phyloP scores from a whole-genome alignment of 2,113 vertebrate genomes.

The Ageneiosus marmoratus region DNA sequence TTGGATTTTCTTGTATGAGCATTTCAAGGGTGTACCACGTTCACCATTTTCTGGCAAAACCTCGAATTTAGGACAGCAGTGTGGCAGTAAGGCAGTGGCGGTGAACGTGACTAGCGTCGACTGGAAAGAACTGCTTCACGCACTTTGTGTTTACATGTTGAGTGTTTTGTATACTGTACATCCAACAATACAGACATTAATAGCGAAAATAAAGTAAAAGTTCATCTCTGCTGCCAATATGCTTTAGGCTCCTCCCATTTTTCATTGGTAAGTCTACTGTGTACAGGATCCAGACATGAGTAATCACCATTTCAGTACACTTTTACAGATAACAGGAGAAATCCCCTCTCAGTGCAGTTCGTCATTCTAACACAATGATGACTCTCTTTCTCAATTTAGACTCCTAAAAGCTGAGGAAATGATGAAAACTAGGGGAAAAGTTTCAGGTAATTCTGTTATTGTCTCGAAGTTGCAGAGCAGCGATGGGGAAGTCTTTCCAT shows the following conservation, averaged over 20 bases:
- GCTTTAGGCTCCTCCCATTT: background rate
- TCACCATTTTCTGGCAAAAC: too few species aligned
- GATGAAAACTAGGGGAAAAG: background rate
- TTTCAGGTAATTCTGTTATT: slow-evolving; percentile 31
- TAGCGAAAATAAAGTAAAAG: background rate
- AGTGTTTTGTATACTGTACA: too few species aligned
- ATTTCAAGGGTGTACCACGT: too few species aligned
- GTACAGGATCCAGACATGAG: background rate
- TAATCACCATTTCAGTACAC: background rate
- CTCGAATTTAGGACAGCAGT: too few species aligned
- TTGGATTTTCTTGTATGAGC: too few species aligned
- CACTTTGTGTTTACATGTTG: too few species aligned
- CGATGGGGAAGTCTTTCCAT: slow-evolving; percentile 13
- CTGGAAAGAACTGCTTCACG: too few species aligned
- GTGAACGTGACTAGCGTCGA: too few species aligned
- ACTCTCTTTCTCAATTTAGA: background rate
- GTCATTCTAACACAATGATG: background rate
- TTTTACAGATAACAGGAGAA: background rate
- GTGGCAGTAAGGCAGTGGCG: too few species aligned
- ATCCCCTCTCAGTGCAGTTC: background rate
- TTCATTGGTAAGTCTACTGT: background rate
- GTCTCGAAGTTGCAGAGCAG: background rate
- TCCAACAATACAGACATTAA: too few species aligned
- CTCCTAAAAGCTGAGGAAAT: slow-evolving; percentile 7
- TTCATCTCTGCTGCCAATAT: background rate